Base-by-base conservation (phyloP, 2,888 invertebrate genomes). In the Atrina japonica region DNA sequence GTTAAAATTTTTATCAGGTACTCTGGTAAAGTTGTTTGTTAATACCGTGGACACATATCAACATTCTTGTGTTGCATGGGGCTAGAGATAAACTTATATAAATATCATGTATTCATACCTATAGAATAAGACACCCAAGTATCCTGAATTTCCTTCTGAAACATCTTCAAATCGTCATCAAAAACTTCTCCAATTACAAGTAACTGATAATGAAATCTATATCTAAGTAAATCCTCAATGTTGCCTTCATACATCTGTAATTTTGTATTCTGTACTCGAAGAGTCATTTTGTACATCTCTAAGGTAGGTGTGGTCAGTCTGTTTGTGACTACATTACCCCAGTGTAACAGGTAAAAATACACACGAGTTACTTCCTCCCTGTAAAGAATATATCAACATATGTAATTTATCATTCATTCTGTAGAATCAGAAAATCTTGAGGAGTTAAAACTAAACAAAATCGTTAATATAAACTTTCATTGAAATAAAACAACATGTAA, bases 201-300 rank as follows among this genome's bases (percentile, higher is more conserved):
- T 14, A 81, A 52, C n/a, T 72, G 70, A 49, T 75, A 79, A 47
- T 76, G 75, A 52, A 75, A 78, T 35, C 81, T 67, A 47, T 78
- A 79, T 40, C 73, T 43, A 1, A 60, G 45, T 27, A 58, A 41
- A 14, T 55, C 56, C 30, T 64, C 30, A 2, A 11, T n/a, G 35
- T 66, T 6, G n/a, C 40, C 18, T n/a, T 11, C 16, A 14, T 30
- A 2, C 47, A 43, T 7, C 55, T 45, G 21, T 41, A 50, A 27
- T 40, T 40, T 7, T n/a, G 23, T 29, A 16, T 43, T 21, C 23
- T 30, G 47, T n/a, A 30, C 35, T 47, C 14, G 23, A 14, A 55
- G 43, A 9, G 61, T 11, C 21, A 53, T 40, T 25, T 27, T 18
- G 55, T 47, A 61, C 27, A 41, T 55, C 9, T 35, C 16, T 18